These are phyloP conservation scores for Nycticorax nycticorax DNA, from an alignment of 2,113 vertebrate species.

Conservation along the genomic window DNA sequence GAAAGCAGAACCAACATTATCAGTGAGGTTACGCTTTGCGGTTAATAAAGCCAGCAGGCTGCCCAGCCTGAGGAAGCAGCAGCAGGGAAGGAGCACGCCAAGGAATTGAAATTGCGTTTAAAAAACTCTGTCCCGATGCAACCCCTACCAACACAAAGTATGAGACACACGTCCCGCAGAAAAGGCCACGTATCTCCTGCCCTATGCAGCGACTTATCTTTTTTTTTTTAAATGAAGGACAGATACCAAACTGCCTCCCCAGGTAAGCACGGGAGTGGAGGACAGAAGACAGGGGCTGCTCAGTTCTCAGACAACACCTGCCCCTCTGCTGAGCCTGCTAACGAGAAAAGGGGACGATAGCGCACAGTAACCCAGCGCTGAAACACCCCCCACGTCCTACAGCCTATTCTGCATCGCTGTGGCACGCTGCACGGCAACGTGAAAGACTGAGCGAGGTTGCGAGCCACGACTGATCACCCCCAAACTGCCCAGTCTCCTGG, in stretches of 20 bases:
- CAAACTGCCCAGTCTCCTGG: not conserved
- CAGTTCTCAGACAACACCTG: accelerated
- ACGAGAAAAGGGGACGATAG: accelerated
- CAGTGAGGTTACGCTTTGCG: not conserved
- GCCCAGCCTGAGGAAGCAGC: not conserved
- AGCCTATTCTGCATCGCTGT: not conserved
- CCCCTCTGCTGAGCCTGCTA: not conserved
- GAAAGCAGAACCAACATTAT: accelerated
- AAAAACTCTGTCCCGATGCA: not conserved
- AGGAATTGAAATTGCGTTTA: not conserved
- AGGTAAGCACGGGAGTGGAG: not conserved
- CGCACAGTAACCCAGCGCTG: accelerated
- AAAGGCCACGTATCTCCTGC: accelerated
- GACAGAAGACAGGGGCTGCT: too few relatives aligned
- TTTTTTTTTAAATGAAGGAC: not conserved
- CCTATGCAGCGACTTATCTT: not conserved
- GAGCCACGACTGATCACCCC: not conserved
- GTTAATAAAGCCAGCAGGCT: not conserved
- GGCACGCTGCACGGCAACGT: accelerated
- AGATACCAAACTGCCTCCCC: not conserved
- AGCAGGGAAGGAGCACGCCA: not conserved
- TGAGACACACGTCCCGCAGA: not conserved
- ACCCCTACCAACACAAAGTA: too few relatives aligned
- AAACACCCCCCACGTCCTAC: accelerated
- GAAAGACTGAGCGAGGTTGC: accelerated